These are phyloP conservation scores for Eristalis tenax DNA, from an alignment of 2,888 invertebrate genomes.

Conservation along the genomic window DNA sequence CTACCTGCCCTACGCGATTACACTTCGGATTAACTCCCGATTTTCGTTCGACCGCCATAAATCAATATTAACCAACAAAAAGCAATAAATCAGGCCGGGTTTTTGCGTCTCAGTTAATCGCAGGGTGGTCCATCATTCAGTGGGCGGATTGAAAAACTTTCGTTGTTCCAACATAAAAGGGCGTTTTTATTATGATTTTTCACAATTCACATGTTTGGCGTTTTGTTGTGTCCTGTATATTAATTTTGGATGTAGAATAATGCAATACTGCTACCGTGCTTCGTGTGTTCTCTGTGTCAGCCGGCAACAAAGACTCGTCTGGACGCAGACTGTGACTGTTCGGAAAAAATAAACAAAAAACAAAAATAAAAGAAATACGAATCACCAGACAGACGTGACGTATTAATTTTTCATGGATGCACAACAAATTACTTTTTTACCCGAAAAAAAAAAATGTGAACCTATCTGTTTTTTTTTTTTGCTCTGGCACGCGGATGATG, in stretches of 20 bases:
- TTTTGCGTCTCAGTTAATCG: slow-evolving; percentile 24
- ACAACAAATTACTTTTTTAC: slow-evolving; percentile 66
- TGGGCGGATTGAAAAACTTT: slow-evolving; percentile 42
- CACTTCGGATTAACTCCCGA: slow-evolving; percentile 49
- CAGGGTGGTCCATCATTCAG: slow-evolving; percentile 36
- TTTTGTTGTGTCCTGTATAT: slow-evolving; percentile 54
- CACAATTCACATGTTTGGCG: slow-evolving; percentile 58
- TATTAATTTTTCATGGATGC: slow-evolving; percentile 71
- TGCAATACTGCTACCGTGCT: slow-evolving; percentile 32
- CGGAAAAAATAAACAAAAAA: neutral
- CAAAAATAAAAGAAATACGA: neutral
- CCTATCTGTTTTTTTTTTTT: neutral
- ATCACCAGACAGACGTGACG: slow-evolving; percentile 60
- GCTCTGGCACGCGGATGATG: neutral
- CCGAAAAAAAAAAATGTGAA: slow-evolving; percentile 2
- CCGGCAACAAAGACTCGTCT: neutral
- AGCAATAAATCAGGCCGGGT: slow-evolving; percentile 51
- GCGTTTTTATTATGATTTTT: slow-evolving; percentile 60
- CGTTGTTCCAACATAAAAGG: slow-evolving; percentile 46
- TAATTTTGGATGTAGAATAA: slow-evolving; percentile 59
- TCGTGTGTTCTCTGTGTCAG: neutral
- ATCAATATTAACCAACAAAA: slow-evolving; percentile 69
- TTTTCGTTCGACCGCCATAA: slow-evolving; percentile 57
- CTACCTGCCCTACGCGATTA: slow-evolving; percentile 8
- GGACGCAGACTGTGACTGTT: neutral